These are phyloP conservation scores for Busseola fusca DNA, from an alignment of 2,888 invertebrate species.

Conservation along the genomic window DNA sequence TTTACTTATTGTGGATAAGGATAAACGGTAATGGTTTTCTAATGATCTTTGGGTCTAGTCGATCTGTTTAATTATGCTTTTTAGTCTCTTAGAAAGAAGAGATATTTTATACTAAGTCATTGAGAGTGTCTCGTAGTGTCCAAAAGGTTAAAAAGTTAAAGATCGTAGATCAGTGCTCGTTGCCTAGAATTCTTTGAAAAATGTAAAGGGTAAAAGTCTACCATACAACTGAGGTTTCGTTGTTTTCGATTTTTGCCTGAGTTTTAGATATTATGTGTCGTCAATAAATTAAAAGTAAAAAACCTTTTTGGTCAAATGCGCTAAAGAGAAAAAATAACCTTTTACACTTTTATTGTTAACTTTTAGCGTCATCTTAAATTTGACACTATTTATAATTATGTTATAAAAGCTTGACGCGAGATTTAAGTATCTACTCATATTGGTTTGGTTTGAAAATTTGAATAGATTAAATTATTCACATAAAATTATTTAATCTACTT, in stretches of 20 bases:
- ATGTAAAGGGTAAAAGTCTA: not conserved
- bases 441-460: no score
- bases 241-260: not conserved
- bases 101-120: not conserved
- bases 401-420: no score
- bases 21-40: conserved; percentile 11
- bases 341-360: no score
- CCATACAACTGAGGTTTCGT: not conserved
- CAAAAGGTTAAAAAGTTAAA: not conserved
- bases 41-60: not conserved
- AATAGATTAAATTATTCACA: no score
- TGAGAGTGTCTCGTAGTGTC: not conserved
- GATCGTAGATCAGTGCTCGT: not conserved
- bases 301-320: no score
- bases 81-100: not conserved
- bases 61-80: not conserved
- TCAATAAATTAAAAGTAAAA: no score
- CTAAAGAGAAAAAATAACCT: no score
- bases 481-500: no score
- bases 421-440: no score
- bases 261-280: no score
- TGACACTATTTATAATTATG: no score
- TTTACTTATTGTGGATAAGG: not conserved
- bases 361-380: no score
- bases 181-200: not conserved